Conservation (phyloP, 1,140 invertebrate species). For the Metaphire vulgaris region DNA sequence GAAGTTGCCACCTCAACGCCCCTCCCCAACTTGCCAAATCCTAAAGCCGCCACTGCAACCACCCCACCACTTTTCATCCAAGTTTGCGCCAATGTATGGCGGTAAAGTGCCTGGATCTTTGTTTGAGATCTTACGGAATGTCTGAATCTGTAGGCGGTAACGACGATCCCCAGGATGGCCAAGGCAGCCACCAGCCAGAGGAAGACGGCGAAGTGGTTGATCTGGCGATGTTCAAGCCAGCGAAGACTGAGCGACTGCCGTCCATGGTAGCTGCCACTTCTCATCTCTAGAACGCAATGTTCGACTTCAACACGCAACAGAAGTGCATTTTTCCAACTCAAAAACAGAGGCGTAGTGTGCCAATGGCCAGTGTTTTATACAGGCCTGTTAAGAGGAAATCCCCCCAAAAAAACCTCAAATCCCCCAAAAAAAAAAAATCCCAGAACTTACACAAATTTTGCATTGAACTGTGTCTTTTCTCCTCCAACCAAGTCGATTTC, state of each 20-base stretch:
- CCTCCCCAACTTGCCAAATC: no score
- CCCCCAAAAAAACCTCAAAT: no score
- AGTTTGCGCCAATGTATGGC: no score
- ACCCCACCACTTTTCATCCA: no score
- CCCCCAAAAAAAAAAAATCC: no score
- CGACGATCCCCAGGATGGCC: neutral
- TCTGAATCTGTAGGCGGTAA: neutral
- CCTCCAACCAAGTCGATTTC: no score
- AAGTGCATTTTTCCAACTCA: neutral
- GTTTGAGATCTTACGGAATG: neutral
- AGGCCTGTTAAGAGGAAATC: no score
- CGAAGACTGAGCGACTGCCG: neutral
- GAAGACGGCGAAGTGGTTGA: constrained; percentile 1
- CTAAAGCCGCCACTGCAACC: no score
- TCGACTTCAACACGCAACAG: neutral
- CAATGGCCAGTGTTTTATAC: neutral
- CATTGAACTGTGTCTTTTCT: no score
- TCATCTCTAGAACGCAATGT: neutral
- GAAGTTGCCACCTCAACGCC: no score
- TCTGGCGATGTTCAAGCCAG: neutral
- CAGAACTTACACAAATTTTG: no score
- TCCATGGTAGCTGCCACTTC: neutral
- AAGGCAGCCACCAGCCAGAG: neutral
- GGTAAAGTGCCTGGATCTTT: no score
- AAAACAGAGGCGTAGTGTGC: neutral